phyloP scores from a whole-genome alignment of 2,888 invertebrate genomes.

The Brachyopa scutellaris region DNA sequence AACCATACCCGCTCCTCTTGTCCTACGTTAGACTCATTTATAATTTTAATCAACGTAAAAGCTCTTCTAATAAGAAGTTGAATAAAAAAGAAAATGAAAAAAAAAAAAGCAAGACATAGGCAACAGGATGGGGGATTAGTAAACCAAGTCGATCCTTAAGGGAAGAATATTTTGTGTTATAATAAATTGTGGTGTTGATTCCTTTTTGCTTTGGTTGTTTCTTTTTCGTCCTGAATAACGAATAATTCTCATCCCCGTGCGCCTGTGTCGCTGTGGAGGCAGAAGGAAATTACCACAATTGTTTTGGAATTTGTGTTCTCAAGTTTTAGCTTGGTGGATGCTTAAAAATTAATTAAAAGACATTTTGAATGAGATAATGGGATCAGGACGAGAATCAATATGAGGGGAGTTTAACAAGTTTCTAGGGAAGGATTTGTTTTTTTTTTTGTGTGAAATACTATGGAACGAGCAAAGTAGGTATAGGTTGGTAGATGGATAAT shows the following conservation, averaged over 20 bases:
- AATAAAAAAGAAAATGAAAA: constrained; percentile 44
- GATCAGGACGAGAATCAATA: constrained; percentile 48
- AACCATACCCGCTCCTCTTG: not conserved
- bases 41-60: constrained; percentile 73
- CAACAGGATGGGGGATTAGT: constrained; percentile 24
- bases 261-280: too few species aligned
- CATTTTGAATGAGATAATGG: constrained; percentile 60
- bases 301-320: constrained; percentile 51
- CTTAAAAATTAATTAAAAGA: constrained; percentile 68
- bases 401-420: constrained; percentile 29
- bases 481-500: not conserved
- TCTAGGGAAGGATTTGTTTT: not conserved
- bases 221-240: too few species aligned
- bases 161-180: constrained; percentile 64
- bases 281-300: constrained; percentile 65
- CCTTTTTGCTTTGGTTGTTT: constrained; percentile 33
- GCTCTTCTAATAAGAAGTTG: constrained; percentile 62
- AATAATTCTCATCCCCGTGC: too few species aligned
- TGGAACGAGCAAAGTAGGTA: not conserved
- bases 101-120: too few species aligned
- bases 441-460: not conserved
- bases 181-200: constrained; percentile 72
- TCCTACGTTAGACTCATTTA: constrained; percentile 54
- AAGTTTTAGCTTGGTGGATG: constrained; percentile 32
- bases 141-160: constrained; percentile 55